phyloP scores from a whole-genome alignment of 1,140 invertebrate genomes.

The Diabrotica undecimpunctata region DNA sequence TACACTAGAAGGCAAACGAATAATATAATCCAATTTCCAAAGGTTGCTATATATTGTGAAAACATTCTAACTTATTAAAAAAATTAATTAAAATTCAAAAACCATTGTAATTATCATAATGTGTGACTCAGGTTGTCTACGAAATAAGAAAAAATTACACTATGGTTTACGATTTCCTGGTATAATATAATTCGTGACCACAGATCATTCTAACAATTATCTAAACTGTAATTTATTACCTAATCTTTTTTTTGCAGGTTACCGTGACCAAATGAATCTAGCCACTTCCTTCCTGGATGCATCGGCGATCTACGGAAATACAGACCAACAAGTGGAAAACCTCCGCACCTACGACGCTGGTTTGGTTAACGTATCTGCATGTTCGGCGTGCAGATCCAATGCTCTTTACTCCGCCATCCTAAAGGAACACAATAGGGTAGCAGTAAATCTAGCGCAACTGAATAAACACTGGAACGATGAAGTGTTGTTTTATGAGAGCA shows the following conservation, averaged over 20 bases:
- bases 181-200: no score
- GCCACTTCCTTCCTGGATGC: slow-evolving; percentile 85
- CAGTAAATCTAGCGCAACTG: slow-evolving; percentile 62
- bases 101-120: no score
- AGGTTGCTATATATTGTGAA: no score
- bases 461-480: slow-evolving; percentile 87
- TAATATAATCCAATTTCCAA: no score
- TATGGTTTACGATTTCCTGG: no score
- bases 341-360: slow-evolving; percentile 73
- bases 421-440: slow-evolving; percentile 81
- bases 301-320: slow-evolving; percentile 80
- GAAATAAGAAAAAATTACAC: no score
- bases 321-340: slow-evolving; percentile 61
- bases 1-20: no score
- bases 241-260: slow-evolving; percentile 48
- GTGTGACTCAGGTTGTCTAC: no score
- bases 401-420: slow-evolving; percentile 66
- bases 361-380: slow-evolving; percentile 60
- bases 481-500: slow-evolving; percentile 72
- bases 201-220: no score
- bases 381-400: slow-evolving; percentile 53
- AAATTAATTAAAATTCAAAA: no score
- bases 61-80: no score
- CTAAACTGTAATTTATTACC: no score
- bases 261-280: slow-evolving; percentile 82